Evolutionary conservation across 2,113 vertebrate genomes (phyloP), one percentile per base, ranked within the genome.

Genomic region (Coturnix japonica): DNA sequence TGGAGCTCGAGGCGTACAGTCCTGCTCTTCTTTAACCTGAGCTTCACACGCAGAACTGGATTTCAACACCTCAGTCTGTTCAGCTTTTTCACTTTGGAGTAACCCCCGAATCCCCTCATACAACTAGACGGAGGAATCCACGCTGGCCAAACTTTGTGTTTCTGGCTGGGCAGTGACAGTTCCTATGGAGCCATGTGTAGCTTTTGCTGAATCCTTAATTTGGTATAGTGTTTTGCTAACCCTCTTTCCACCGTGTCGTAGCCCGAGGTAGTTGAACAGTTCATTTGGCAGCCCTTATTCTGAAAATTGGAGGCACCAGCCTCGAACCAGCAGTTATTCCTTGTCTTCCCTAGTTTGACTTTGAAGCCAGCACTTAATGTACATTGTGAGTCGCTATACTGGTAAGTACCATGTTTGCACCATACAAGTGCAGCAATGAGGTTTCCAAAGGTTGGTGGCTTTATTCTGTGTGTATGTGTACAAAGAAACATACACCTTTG

Each of bases 141-240:
- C 16, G 1, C 15, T 59, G 17, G 30, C 67, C 51, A 78, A 53
- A 74, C 43, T 53, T 15, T 43, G 6, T 63, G 11, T 74, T 87
- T 74, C 44, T 73, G 30, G 20, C 5, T 61, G 39, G 69, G 49
- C 9, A 70, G n/a, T 47, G 33, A 43, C 57, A 53, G n/a, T 67
- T 84, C 46, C 66, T 5, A 0, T 31, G 53, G 63, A n/a, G 39
- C 71, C 30, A 8, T 2, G 0, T 25, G 1, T 19, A 9, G 28
- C 16, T 18, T 49, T 76, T 82, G 18, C 56, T 75, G 43, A 6
- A 7, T 72, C 54, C 23, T 75, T 56, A 23, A 18, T n/a, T 23
- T 73, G 33, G 21, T 17, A 4, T 7, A 22, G 8, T 17, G 9
- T 83, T 85, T 85, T 73, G 39, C 47, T 75, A 43, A 61, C 25